Evolutionary conservation across 2,888 invertebrate genomes (phyloP), one percentile per base, ranked within the genome.

Genomic region (Tortricodes alternella): DNA sequence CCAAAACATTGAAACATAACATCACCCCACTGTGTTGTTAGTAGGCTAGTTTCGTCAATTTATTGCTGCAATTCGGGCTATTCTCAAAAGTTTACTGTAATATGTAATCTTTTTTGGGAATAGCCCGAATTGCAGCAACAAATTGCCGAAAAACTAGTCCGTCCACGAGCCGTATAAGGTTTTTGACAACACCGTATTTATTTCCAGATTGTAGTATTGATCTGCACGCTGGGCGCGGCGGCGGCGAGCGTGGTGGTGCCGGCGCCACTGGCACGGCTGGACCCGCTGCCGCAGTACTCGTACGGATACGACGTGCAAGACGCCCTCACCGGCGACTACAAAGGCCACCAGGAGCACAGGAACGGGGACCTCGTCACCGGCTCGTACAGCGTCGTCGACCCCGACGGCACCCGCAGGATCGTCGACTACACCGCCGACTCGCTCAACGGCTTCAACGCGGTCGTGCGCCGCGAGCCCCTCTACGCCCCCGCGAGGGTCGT

Each of bases 291-390:
- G 0, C 92, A 92, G 65, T 93, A 93, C 76, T 89, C 91, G 3
- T 93, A 85, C 76, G 91, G 91, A 2, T 93, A 93, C 67, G 92
- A 92, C 66, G 91, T 93, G 1, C 91, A 92, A 63, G 93, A 93
- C 66, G 76, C 89, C 2, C 81, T 92, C 53, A 92, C 92, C 19
- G 92, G 93, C 16, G 93, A 93, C 80, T 90, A 87, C 76, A 92
- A 92, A 64, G 91, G 90, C 46, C 92, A 92, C 76, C 88, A 89
- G 58, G 92, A 92, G 67, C 80, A 88, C 15, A 85, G 92, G 52
- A 90, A 90, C 63, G 92, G 92, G 0, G 92, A 92, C 71, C 73
- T 92, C 2, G 92, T 92, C 51, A 91, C 92, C 23, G 92, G 92
- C 2, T 92, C 91, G 9, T 92, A 92, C 78, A 75, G 86, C 6